phyloP scores from a whole-genome alignment of 2,888 invertebrate species.

The Diplolepis rosae region DNA sequence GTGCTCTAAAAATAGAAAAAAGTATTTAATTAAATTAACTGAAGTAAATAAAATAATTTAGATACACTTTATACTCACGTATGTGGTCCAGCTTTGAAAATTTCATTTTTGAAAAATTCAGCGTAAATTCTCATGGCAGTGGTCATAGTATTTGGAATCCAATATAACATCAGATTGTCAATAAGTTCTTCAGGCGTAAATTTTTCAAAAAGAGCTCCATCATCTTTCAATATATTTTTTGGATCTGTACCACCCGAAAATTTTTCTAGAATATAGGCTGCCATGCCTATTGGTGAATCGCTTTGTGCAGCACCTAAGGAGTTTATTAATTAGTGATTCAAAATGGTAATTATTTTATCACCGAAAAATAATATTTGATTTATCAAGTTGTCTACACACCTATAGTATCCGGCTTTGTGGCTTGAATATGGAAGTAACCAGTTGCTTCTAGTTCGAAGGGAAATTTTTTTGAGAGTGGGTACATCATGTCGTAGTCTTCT shows the following conservation, averaged over 20 bases:
- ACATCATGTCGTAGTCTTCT: conserved; percentile 56
- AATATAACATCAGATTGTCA: conserved; percentile 78
- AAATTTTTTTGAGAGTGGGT: conserved; percentile 57
- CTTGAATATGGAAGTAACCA: conserved; percentile 77
- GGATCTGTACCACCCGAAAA: conserved; percentile 83
- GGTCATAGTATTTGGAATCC: conserved; percentile 75
- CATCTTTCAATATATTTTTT: conserved; percentile 70
- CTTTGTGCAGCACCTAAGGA: conserved; percentile 79
- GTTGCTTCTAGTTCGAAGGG: conserved; percentile 54
- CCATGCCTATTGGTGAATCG: conserved; percentile 90
- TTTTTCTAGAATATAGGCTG: conserved; percentile 92
- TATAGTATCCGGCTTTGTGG: conserved; percentile 84
- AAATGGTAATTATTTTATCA: not conserved
- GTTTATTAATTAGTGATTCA: not conserved
- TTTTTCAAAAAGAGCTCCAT: conserved; percentile 80
- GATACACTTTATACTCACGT: conserved; percentile 68
- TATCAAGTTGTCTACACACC: too few species aligned
- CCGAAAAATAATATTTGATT: too few species aligned
- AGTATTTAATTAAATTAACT: not conserved
- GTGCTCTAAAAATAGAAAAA: conserved; percentile 30
- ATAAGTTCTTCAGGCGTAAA: conserved; percentile 74
- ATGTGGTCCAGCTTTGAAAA: conserved; percentile 63
- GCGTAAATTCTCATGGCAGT: conserved; percentile 78
- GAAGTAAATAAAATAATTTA: not conserved
- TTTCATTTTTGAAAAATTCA: conserved; percentile 75